Conservation (phyloP, 2,113 vertebrate species). For the Cairina moschata region DNA sequence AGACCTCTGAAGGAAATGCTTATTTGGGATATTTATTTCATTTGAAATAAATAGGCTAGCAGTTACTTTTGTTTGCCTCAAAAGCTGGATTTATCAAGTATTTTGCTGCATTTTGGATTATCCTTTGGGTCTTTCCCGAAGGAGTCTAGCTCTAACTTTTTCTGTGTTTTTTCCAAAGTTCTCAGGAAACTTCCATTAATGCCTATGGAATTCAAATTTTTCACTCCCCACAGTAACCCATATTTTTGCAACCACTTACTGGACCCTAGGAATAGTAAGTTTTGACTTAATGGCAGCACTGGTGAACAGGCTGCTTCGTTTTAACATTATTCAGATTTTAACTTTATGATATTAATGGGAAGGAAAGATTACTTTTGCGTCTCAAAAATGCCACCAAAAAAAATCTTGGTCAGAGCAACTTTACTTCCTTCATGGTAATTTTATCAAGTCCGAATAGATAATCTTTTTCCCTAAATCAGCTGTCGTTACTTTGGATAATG, state of each 20-base stretch:
- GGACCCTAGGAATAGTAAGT: not conserved
- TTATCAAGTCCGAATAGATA: slow-evolving; percentile 53
- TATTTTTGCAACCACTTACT: not conserved
- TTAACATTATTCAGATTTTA: not conserved
- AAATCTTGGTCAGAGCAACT: slow-evolving; percentile 38
- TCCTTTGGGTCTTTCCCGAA: not conserved
- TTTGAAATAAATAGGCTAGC: not conserved
- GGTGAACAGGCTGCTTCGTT: not conserved
- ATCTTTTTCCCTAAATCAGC: slow-evolving; percentile 52
- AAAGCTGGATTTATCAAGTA: not conserved
- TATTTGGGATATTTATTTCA: not conserved
- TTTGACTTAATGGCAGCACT: not conserved
- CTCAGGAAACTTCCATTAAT: not conserved
- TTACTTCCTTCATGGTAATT: slow-evolving; percentile 28
- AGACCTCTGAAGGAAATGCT: not conserved
- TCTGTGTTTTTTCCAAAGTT: not conserved
- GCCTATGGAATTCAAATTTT: not conserved
- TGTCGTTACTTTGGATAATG: slow-evolving; percentile 50
- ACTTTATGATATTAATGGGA: not conserved
- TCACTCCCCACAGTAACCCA: not conserved
- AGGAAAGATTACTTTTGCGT: slow-evolving; percentile 11
- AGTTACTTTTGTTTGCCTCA: not conserved
- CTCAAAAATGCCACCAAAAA: slow-evolving; percentile 28
- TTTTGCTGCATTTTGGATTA: not conserved
- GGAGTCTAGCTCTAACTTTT: not conserved